A percentile compares a stretch with the other conserved stretches of the same genome.
phyloP scores from a whole-genome alignment of 2,113 vertebrate species.

The Urocitellus parryii region DNA sequence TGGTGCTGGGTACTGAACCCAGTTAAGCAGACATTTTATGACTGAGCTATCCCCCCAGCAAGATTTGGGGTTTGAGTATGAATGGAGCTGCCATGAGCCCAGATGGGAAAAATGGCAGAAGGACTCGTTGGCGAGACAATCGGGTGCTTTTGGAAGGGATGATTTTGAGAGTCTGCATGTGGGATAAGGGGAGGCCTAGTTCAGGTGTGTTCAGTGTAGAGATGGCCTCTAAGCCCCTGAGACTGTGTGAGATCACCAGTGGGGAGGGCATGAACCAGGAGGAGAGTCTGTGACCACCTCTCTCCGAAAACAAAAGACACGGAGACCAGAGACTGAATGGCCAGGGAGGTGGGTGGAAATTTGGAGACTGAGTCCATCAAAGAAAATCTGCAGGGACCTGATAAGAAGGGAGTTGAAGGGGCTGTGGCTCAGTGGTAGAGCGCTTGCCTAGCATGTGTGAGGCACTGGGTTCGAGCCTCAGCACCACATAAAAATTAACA shows the following conservation, averaged over 20 bases:
- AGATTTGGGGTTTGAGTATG: neutral
- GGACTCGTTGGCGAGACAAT: neutral
- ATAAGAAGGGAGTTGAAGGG: too few relatives aligned
- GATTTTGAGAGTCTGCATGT: neutral
- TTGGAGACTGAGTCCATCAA: neutral
- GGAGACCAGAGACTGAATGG: neutral
- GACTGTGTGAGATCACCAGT: neutral
- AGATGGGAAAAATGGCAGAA: neutral
- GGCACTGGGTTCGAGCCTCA: too few relatives aligned
- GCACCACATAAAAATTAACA: too few relatives aligned
- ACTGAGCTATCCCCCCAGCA: too few relatives aligned
- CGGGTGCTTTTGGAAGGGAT: neutral
- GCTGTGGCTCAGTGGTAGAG: too few relatives aligned
- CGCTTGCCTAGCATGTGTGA: too few relatives aligned
- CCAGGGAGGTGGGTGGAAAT: neutral
- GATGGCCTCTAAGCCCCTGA: neutral
- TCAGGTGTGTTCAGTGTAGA: neutral
- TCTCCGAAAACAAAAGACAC: neutral
- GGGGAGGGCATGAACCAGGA: neutral
- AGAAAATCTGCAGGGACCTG: neutral
- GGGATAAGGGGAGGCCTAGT: too few relatives aligned
- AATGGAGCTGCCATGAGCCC: neutral
- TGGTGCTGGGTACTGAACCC: neutral
- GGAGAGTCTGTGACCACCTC: neutral
- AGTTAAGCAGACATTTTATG: neutral